phyloP scores from a whole-genome alignment of 2,113 vertebrate species.

The Gadus chalcogrammus region DNA sequence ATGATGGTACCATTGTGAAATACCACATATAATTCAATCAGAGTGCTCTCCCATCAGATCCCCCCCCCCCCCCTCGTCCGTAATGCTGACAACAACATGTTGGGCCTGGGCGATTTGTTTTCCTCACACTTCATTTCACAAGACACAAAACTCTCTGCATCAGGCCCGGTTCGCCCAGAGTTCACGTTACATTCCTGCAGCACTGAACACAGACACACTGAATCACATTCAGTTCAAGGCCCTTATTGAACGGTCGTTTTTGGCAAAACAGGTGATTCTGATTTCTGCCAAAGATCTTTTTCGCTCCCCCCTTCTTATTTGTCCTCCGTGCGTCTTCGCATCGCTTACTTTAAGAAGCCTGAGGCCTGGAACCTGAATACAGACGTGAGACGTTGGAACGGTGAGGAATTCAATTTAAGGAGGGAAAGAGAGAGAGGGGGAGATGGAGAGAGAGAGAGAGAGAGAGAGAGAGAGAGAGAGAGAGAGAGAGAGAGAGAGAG shows the following conservation, averaged over 20 bases:
- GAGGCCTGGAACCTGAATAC: slow-evolving; percentile 70
- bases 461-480: too few species aligned
- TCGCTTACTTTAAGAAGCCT: slow-evolving; percentile 60
- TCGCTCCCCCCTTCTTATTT: slow-evolving; percentile 5
- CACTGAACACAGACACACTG: slow-evolving; percentile 65
- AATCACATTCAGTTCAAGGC: slow-evolving; percentile 74
- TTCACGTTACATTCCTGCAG: slow-evolving; percentile 67
- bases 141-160: slow-evolving; percentile 63
- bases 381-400: slow-evolving; percentile 75
- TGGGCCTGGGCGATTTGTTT: slow-evolving; percentile 51
- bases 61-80: neutral
- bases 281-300: slow-evolving; percentile 75
- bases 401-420: slow-evolving; percentile 95
- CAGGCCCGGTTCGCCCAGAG: slow-evolving; percentile 73
- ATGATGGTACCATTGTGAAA: slow-evolving; percentile 5
- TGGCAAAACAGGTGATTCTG: slow-evolving; percentile 89
- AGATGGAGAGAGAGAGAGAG: too few species aligned
- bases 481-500: too few species aligned
- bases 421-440: slow-evolving; percentile 48
- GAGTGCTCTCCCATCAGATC: slow-evolving; percentile 25
- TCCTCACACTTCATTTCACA: slow-evolving; percentile 69
- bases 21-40: slow-evolving; percentile 8
- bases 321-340: slow-evolving; percentile 13
- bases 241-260: slow-evolving; percentile 78
- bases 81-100: slow-evolving; percentile 16